Evolutionary conservation across 1,140 invertebrate species (phyloP).

Genomic region (Heliconius congener): DNA sequence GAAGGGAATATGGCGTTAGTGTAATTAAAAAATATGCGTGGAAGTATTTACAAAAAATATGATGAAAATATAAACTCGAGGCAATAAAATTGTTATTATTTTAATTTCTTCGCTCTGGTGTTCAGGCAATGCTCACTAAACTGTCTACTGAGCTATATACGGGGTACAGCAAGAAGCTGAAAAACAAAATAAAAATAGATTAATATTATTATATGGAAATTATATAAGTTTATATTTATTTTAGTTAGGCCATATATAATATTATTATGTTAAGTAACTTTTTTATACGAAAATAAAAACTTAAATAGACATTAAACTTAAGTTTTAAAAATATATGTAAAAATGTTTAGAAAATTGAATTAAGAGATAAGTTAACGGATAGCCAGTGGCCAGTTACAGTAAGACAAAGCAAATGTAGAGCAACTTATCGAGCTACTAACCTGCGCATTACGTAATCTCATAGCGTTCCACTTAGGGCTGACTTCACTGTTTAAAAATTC

Average conservation of each 20-base stretch:
- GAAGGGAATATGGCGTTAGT: neutral
- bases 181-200: no score
- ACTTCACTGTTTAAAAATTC: neutral
- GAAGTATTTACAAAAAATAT: no score
- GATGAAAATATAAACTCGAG: no score
- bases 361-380: conserved; percentile 29
- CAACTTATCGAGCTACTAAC: conserved; percentile 63
- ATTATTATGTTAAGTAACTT: neutral
- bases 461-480: conserved; percentile 49
- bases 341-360: neutral
- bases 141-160: no score
- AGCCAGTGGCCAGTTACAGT: conserved; percentile 27
- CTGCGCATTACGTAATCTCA: conserved; percentile 56
- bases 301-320: neutral
- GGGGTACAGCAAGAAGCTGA: no score
- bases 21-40: no score
- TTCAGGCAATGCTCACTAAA: no score
- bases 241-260: neutral
- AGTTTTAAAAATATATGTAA: neutral
- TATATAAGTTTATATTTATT: neutral
- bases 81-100: no score
- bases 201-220: neutral
- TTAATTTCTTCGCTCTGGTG: no score
- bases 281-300: neutral
- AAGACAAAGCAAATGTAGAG: conserved; percentile 63